Conservation (phyloP, 2,797 vertebrate species). For the Pseudomugil gertrudae region DNA sequence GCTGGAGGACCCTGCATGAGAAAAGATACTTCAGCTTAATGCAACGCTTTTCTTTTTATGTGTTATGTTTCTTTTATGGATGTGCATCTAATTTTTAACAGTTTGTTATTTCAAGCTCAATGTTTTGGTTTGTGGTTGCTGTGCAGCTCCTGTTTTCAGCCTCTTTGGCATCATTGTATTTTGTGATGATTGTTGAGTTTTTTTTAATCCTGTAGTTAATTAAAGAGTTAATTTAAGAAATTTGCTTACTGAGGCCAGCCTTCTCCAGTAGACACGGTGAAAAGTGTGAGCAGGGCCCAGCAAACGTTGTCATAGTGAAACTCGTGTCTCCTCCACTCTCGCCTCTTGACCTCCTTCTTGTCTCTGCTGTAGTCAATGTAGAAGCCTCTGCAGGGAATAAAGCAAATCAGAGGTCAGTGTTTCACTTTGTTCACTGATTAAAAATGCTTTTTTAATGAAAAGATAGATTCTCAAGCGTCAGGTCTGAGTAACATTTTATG, state of each 20-base stretch:
- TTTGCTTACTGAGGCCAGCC: conserved; percentile 96
- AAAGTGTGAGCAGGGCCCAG: conserved; percentile 96
- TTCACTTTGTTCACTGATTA: conserved; percentile 38
- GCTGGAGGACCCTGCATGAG: conserved; percentile 90
- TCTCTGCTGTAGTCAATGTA: conserved; percentile 95
- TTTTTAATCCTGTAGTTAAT: not conserved
- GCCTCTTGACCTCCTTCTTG: conserved; percentile 95
- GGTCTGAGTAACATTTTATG: not conserved
- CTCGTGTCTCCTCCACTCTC: conserved; percentile 96
- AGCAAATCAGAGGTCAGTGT: conserved; percentile 30
- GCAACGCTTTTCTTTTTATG: not conserved
- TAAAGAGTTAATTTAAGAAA: not conserved
- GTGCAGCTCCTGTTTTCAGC: no score
- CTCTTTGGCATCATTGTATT: not conserved
- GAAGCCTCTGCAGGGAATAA: conserved; percentile 87
- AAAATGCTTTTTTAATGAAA: conserved; percentile 31
- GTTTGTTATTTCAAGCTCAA: no score
- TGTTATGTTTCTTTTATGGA: no score
- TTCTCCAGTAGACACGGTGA: conserved; percentile 96
- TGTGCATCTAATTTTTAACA: no score
- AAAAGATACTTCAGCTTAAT: not conserved
- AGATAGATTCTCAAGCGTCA: not conserved
- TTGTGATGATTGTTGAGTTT: not conserved
- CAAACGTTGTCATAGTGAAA: conserved; percentile 98
- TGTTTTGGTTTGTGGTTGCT: not conserved